Evolutionary conservation across 2,888 invertebrate species (phyloP), one percentile per base, ranked within the genome.

Genomic region (Acleris holmiana): DNA sequence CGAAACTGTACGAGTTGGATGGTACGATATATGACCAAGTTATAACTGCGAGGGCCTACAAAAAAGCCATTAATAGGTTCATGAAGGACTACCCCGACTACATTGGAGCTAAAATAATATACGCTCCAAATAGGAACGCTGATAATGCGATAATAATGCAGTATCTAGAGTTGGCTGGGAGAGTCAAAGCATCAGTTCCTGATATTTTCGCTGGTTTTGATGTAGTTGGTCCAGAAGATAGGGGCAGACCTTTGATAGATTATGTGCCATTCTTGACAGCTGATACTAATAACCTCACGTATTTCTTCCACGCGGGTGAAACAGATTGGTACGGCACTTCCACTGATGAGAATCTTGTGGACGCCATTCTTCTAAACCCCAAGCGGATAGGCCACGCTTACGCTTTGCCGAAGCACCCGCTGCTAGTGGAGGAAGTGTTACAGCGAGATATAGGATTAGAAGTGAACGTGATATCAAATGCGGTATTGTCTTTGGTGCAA

Each of bases 241-340:
- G 86, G 53, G 96, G 96, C 0, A 84, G 87, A 41, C 94, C 96
- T 0, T 80, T 97, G 0, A 79, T 93, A 44, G 93, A 94, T 17
- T 96, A 95, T 67, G 88, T 93, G 0, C 89, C 94, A 0, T 87
- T 94, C 68, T 77, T 97, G 41, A 71, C 92, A 23, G 76, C 82
- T 4, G 79, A 93, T 2, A 88, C 93, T 0, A 82, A 91, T 0
- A 83, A 93, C 19, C 85, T 96, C 0, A 89, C 94, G 55, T 96
- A 94, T 75, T 97, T 95, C 78, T 96, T 97, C 76, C 97, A 97
- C 77, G 96, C 97, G 0, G 97, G 96, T 0, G 97, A 97, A 85
- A 97, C 97, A 0, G 94, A 96, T 77, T 96, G 96, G 96, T 94
- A 90, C 75, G 96, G 94, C 18, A 88, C 89, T 17, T 70, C 82